These are phyloP conservation scores for Cynopterus sphinx DNA, from an alignment of 2,797 vertebrate species.

Conservation along the genomic window DNA sequence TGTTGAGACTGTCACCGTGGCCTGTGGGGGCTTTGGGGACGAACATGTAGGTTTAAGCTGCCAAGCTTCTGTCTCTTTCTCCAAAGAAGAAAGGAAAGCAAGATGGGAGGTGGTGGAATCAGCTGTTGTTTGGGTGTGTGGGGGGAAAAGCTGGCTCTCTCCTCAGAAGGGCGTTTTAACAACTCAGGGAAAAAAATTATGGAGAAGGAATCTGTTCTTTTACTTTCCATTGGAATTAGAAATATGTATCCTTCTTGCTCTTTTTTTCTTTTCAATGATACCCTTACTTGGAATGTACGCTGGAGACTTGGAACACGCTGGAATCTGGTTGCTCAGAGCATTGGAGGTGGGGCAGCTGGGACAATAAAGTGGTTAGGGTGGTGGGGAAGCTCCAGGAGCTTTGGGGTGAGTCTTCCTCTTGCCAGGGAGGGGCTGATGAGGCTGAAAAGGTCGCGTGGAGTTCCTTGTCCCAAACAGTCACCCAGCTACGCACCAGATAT, in stretches of 20 bases:
- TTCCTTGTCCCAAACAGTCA: conserved; percentile 43
- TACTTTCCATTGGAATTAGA: conserved; percentile 21
- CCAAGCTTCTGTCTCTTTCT: conserved; percentile 15
- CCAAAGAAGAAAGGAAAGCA: background rate
- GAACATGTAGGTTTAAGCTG: background rate
- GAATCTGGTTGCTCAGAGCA: background rate
- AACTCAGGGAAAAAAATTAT: conserved; percentile 6
- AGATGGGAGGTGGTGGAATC: background rate
- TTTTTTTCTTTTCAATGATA: conserved; percentile 25
- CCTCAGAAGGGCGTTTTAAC: background rate
- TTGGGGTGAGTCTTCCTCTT: background rate
- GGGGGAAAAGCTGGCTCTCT: conserved; percentile 45
- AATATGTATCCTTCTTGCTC: background rate
- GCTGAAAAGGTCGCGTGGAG: background rate
- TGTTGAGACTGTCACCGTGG: background rate
- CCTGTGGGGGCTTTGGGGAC: background rate
- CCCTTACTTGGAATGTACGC: background rate
- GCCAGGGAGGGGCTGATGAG: background rate
- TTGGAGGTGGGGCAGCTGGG: background rate
- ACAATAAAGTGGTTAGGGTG: background rate
- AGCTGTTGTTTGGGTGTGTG: conserved; percentile 69
- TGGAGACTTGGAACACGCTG: background rate
- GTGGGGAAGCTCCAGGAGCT: background rate
- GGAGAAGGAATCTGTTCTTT: conserved; percentile 29
- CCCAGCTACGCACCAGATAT: background rate